A percentile compares a stretch with the other conserved stretches of the same genome.
Conservation (phyloP, 2,797 vertebrate genomes). For the Chlorospingus flavigularis region DNA sequence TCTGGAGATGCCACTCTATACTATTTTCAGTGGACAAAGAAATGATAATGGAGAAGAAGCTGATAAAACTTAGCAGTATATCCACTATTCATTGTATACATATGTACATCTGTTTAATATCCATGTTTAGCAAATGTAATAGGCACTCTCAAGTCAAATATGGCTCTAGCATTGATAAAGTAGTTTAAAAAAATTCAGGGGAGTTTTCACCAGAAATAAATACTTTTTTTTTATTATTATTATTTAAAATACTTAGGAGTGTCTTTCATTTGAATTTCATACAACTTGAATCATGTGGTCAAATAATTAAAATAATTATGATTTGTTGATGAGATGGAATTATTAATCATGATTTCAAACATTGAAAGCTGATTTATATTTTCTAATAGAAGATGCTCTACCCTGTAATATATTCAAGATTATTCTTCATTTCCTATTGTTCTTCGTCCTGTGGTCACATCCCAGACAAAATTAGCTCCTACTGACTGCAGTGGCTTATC, state of each 20-base stretch:
- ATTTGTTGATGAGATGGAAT: neutral
- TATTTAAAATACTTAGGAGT: neutral
- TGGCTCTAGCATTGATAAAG: neutral
- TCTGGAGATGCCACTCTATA: neutral
- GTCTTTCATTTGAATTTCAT: neutral
- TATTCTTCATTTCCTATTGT: neutral
- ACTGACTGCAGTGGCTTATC: conserved; percentile 65
- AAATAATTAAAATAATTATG: neutral
- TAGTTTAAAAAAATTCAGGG: neutral
- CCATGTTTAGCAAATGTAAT: neutral
- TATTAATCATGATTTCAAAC: neutral
- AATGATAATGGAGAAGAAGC: neutral
- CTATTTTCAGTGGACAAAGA: neutral
- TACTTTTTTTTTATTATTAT: neutral
- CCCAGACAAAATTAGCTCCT: conserved; percentile 68
- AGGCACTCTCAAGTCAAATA: neutral
- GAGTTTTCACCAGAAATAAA: neutral
- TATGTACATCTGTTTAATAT: neutral
- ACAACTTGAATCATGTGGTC: neutral
- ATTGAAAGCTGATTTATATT: neutral
- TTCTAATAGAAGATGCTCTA: neutral
- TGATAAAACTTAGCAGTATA: neutral
- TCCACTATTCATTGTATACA: neutral
- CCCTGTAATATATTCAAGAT: neutral
- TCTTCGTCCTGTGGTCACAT: conserved; percentile 36